Evolutionary conservation across 2,888 invertebrate species (phyloP).

Genomic region (Hetaerina titia): DNA sequence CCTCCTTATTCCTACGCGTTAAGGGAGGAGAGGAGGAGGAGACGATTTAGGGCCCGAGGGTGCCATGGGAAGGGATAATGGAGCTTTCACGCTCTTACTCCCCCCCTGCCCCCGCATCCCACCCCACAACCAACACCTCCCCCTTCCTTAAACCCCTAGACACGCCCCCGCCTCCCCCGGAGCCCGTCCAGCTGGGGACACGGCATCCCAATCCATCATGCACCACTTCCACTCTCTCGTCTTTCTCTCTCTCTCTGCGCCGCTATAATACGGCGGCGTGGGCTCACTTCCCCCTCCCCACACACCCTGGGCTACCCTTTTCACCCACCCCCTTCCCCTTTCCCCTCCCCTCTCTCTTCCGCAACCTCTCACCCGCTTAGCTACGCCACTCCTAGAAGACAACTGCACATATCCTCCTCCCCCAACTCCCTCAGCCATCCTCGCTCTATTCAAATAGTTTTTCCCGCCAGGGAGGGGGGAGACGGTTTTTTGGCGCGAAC

Average conservation of each 20-base stretch:
- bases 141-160: neutral
- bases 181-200: neutral
- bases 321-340: neutral
- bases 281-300: neutral
- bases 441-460: too few species aligned
- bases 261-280: neutral
- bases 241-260: neutral
- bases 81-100: neutral
- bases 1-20: neutral
- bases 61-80: neutral
- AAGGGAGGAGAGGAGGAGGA: neutral
- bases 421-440: too few species aligned
- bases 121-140: neutral
- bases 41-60: neutral
- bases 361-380: too few species aligned
- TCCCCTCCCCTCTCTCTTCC: neutral
- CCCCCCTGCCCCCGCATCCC: neutral
- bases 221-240: neutral
- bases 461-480: too few species aligned
- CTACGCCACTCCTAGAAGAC: too few species aligned
- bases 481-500: too few species aligned
- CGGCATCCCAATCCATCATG: constrained; percentile 20
- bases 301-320: neutral
- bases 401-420: too few species aligned
- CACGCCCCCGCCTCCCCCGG: neutral